Base-by-base conservation (phyloP, 2,113 vertebrate genomes). In the Nothobranchius furzeri region DNA sequence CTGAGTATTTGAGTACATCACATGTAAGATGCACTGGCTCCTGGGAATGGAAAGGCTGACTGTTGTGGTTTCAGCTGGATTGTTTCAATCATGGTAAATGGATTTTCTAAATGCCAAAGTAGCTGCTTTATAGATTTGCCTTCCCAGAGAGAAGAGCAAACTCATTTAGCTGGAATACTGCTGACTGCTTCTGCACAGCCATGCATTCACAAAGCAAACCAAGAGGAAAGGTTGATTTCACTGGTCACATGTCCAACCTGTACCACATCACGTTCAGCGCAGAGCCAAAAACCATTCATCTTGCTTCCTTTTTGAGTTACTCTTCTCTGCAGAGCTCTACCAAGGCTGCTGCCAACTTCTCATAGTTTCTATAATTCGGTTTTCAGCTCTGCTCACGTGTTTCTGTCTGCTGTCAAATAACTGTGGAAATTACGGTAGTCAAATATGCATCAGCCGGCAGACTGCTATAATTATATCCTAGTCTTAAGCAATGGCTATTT, bases 41-140 rank as follows among this genome's bases (percentile, higher is more conserved):
- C 75, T 37, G 70, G 83, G 81, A 85, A 75, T 79, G 75, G 85
- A 88, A 84, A 67, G 85, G 86, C 80, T 70, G 75, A 83, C 86
- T 85, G 78, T 79, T 84, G 83, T 81, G 75, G 83, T 84, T 90
- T 91, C 88, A 88, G 85, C 85, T 84, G 87, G 85, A 90, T 89
- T 86, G 88, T 85, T 90, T 89, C 90, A 88, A 91, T 91, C 86
- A 88, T 77, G 73, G 80, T 84, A 87, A 91, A 91, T 90, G 83
- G 88, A 90, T 90, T 89, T 89, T 89, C 80, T 87, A 86, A 89
- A 89, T 88, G 90, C 86, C 88, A 87, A 83, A 90, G 84, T 86
- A 84, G 81, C 82, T 85, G 84, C 83, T 86, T 89, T 84, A 87
- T 89, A 87, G 88, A 88, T 89, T 78, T 67, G 75, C 73, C 73